phyloP scores from a whole-genome alignment of 2,888 invertebrate genomes.

The Dinocampus coccinellae region DNA sequence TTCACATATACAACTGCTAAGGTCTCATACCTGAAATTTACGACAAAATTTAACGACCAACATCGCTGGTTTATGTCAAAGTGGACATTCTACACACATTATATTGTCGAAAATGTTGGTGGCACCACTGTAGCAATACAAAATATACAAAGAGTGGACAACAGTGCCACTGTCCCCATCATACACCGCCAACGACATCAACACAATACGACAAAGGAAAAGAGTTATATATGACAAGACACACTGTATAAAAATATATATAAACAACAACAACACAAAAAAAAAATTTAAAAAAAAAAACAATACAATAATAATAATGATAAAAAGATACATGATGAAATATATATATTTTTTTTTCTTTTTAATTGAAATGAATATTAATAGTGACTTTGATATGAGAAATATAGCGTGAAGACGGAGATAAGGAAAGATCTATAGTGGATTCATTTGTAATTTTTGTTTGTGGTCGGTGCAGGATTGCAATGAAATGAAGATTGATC shows the following conservation, averaged over 20 bases:
- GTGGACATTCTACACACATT: not conserved
- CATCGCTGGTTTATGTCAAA: not conserved
- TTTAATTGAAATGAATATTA: not conserved
- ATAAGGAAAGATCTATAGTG: not conserved
- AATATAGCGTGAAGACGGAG: not conserved
- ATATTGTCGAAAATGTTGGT: not conserved
- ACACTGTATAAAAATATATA: not conserved
- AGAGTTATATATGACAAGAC: not conserved
- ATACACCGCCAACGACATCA: not conserved
- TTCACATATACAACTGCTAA: not conserved
- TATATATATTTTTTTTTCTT: too few relatives aligned
- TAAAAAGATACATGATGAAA: not conserved
- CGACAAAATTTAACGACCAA: constrained; percentile 1
- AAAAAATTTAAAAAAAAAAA: not conserved
- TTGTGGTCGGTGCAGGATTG: not conserved
- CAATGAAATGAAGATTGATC: not conserved
- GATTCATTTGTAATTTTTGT: not conserved
- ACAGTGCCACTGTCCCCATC: not conserved
- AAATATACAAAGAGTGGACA: not conserved
- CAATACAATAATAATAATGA: not conserved
- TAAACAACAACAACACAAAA: not conserved
- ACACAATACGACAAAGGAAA: not conserved
- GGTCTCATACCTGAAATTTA: not conserved
- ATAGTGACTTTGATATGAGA: not conserved
- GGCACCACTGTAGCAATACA: not conserved